phyloP scores from a whole-genome alignment of 2,888 invertebrate species.

The Ferrisia virgata region DNA sequence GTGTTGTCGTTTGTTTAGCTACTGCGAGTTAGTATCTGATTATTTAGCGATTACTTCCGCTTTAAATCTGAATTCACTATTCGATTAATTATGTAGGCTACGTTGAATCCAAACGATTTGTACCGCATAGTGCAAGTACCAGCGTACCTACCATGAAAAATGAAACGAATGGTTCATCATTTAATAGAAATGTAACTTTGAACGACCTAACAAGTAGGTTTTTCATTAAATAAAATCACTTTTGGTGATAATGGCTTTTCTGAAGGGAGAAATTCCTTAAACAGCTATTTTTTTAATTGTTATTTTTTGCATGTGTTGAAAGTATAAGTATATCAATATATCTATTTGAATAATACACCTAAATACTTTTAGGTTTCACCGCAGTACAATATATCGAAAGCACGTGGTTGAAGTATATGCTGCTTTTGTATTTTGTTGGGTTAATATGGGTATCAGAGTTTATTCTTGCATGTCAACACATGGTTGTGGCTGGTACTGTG shows the following conservation, averaged over 20 bases:
- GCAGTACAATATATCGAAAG: constrained; percentile 72
- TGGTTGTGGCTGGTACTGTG: constrained; percentile 89
- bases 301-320: background rate
- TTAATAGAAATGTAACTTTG: background rate
- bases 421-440: constrained; percentile 89
- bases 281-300: no score
- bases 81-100: background rate
- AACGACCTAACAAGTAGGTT: constrained; percentile 29
- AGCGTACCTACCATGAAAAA: background rate
- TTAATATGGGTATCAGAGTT: constrained; percentile 92
- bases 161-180: background rate
- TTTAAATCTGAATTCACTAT: background rate
- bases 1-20: constrained; percentile 79
- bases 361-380: constrained; percentile 58
- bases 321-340: background rate
- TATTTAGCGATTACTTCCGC: background rate
- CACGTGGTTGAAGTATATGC: constrained; percentile 83
- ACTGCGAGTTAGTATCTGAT: constrained; percentile 68
- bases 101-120: background rate
- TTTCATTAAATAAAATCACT: background rate
- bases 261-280: no score
- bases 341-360: background rate
- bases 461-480: constrained; percentile 89
- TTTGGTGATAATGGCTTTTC: background rate
- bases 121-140: background rate